Base-by-base conservation (phyloP, 1,140 invertebrate genomes). In the Chrysomallon squamiferum region DNA sequence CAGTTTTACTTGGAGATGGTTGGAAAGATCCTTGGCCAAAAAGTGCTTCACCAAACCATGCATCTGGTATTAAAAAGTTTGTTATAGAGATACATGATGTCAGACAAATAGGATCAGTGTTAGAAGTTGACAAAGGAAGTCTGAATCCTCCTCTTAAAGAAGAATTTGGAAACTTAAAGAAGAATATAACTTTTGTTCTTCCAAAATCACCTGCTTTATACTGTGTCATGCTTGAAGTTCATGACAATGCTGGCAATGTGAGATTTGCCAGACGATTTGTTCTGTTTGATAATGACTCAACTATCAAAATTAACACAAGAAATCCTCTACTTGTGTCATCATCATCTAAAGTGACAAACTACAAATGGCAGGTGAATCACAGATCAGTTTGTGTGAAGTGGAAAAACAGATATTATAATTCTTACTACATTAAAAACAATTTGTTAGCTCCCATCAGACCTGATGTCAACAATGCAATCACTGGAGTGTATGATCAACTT, bases 221-320 rank as follows among this genome's bases (percentile, higher is more conserved):
- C 29, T 25, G 22, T 54, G 25, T 22, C 22, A 27, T 27, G 22
- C 9, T 54, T 25, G 50, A 54, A 54, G 50, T 54, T 11, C 50
- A 54, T 11, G 50, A 54, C 25, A 30, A 20, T 54, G 50, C 50
- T 54, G 50, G 50, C 22, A 54, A 54, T 54, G 50, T 54, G 13
- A 25, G 25, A 54, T 54, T 54, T 54, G 50, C n/a, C 11, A 25
- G 50, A 54, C n/a, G 50, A 27, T 54, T 54, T 27, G 22, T 54
- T 25, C 15, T 54, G n/a, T 54, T 27, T 20, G 50, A 54, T 54
- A 54, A 54, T 54, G 22, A 15, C n/a, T 54, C 50, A 20, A 54
- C n/a, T 20, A 25, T 54, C 11, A 22, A 54, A 22, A 30, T 54
- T 22, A 54, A 1, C 22, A 54, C n/a, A 20, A 3, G 13, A 13